Evolutionary conservation across 2,797 vertebrate species (phyloP).

Genomic region (Amphiprion clarkii): DNA sequence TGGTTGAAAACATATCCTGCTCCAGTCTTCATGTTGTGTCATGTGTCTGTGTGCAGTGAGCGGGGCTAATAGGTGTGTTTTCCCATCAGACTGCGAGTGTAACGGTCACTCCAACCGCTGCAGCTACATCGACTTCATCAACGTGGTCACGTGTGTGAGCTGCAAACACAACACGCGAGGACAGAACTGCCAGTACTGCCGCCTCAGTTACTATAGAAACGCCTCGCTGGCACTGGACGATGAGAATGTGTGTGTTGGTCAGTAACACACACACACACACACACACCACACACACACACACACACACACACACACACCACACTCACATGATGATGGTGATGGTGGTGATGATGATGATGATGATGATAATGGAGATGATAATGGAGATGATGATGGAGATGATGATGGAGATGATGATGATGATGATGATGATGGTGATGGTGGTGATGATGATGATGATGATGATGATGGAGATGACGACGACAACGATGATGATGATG

Average conservation of each 20-base stretch:
- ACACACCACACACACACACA: background rate
- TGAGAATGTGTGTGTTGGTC: slow-evolving; percentile 87
- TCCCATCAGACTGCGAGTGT: slow-evolving; percentile 95
- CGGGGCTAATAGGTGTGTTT: background rate
- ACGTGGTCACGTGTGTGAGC: slow-evolving; percentile 97
- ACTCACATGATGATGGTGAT: no score
- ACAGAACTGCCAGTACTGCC: slow-evolving; percentile 95
- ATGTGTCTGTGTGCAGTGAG: background rate
- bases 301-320: background rate
- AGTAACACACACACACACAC: slow-evolving; percentile 25
- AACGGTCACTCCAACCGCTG: slow-evolving; percentile 98
- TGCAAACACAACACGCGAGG: slow-evolving; percentile 99
- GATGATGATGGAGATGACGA: no score
- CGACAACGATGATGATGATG: no score
- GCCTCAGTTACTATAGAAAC: slow-evolving; percentile 95
- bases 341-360: no score
- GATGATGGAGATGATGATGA: no score
- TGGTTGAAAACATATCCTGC: background rate
- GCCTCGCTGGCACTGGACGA: slow-evolving; percentile 89
- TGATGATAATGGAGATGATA: no score
- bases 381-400: no score
- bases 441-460: no score
- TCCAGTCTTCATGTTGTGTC: slow-evolving; percentile 11
- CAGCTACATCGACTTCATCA: slow-evolving; percentile 98
- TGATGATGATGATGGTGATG: background rate